Evolutionary conservation across 2,888 invertebrate species (phyloP).

Genomic region (Electrophaes corylata): DNA sequence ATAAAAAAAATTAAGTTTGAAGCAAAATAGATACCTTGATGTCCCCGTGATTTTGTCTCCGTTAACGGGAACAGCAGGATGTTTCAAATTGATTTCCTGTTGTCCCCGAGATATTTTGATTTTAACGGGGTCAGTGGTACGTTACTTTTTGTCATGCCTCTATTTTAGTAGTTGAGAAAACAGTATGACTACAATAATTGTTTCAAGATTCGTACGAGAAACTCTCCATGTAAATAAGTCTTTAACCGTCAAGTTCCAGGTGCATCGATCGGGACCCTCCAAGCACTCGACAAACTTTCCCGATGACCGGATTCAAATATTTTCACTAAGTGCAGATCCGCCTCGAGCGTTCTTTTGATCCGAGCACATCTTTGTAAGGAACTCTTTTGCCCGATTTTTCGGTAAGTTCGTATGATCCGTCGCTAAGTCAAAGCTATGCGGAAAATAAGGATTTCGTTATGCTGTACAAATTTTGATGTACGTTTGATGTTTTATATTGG

Average conservation of each 20-base stretch:
- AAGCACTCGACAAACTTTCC: constrained; percentile 51
- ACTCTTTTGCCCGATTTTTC: constrained; percentile 53
- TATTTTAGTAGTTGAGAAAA: too few relatives aligned
- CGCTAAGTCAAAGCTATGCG: constrained; percentile 41
- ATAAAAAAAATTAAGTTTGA: too few relatives aligned
- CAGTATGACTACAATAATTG: too few relatives aligned
- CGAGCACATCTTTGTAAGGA: constrained; percentile 52
- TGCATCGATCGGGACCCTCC: constrained; percentile 56
- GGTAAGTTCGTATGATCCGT: constrained; percentile 50
- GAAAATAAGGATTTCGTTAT: constrained; percentile 29
- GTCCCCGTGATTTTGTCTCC: too few relatives aligned
- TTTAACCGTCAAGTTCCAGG: constrained; percentile 44
- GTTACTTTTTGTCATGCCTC: too few relatives aligned
- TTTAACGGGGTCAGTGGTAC: too few relatives aligned
- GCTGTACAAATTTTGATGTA: constrained; percentile 29
- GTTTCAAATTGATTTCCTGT: too few relatives aligned
- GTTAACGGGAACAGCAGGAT: too few relatives aligned
- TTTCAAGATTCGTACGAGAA: not conserved
- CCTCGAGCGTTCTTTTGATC: constrained; percentile 59
- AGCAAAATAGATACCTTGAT: too few relatives aligned
- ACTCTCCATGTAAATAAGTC: not conserved
- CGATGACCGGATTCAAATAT: constrained; percentile 71
- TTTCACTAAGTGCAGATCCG: constrained; percentile 65
- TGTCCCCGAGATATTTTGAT: too few relatives aligned
- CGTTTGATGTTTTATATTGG: constrained; percentile 21